Percentiles rank a stretch among this genome's conserved stretches.
These are phyloP conservation scores for Crossocerus cetratus DNA, from an alignment of 2,888 invertebrate genomes.

Conservation along the genomic window DNA sequence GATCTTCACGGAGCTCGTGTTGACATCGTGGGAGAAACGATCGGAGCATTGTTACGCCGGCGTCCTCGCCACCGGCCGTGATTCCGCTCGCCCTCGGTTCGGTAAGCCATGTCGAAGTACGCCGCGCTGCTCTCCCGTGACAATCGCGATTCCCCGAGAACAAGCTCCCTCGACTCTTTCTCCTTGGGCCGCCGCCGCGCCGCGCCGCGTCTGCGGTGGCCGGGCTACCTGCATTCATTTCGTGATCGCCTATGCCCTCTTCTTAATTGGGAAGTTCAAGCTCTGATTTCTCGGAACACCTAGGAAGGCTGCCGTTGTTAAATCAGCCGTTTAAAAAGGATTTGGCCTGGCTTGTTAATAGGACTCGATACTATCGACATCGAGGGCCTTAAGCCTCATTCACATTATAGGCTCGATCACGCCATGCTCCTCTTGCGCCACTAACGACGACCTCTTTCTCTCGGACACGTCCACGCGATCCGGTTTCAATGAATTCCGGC, in stretches of 20 bases:
- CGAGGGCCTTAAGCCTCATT: conserved; percentile 24
- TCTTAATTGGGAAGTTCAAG: conserved; percentile 50
- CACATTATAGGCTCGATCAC: neutral
- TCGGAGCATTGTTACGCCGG: conserved; percentile 37
- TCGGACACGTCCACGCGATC: neutral
- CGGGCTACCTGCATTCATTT: conserved; percentile 14
- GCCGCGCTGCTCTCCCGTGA: conserved; percentile 47
- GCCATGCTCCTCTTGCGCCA: too few relatives aligned
- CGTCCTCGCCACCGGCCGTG: conserved; percentile 37
- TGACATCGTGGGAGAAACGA: conserved; percentile 68
- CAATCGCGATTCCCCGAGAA: conserved; percentile 45
- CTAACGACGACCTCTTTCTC: too few relatives aligned
- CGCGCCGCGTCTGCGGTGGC: neutral
- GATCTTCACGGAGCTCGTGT: conserved; percentile 69
- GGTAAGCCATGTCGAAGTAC: conserved; percentile 31
- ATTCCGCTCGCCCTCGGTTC: conserved; percentile 42
- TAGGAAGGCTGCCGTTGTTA: conserved; percentile 18
- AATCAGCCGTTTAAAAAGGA: conserved; percentile 22
- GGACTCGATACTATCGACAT: conserved; percentile 19
- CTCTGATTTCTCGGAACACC: conserved; percentile 46
- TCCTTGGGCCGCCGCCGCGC: too few relatives aligned
- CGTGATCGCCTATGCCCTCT: conserved; percentile 8
- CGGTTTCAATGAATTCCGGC: too few relatives aligned
- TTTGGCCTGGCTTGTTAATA: conserved; percentile 21
- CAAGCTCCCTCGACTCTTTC: neutral